Percentiles rank a stretch among this genome's conserved stretches.
Evolutionary conservation across 92 coral and sea anemone species (phyloP).

Genomic region (Hydrozoanthus gracilis): DNA sequence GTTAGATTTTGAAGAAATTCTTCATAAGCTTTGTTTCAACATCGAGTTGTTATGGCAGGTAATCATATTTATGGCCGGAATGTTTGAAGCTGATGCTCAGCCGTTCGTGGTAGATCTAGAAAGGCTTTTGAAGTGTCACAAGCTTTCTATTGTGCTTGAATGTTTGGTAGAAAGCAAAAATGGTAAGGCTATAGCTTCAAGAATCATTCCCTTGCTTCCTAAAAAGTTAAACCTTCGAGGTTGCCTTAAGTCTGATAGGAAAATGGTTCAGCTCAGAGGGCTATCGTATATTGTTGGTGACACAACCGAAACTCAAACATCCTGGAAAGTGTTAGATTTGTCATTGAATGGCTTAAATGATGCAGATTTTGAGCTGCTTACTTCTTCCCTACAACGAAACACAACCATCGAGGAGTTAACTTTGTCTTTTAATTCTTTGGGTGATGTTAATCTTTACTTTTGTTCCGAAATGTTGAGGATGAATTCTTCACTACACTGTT

Average conservation of each 20-base stretch:
- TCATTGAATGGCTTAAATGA: neutral
- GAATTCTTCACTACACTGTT: neutral
- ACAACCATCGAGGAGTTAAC: constrained; percentile 8
- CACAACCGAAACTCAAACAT: neutral
- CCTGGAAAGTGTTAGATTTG: constrained; percentile 1
- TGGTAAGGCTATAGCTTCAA: neutral
- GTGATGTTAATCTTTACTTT: neutral
- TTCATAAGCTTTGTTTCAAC: neutral
- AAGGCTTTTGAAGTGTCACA: neutral
- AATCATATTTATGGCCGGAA: constrained; percentile 30
- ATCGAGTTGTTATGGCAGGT: constrained; percentile 20
- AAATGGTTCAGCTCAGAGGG: constrained; percentile 8
- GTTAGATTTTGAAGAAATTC: neutral
- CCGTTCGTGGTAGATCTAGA: neutral
- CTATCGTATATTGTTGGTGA: neutral
- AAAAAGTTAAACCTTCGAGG: constrained; percentile 10
- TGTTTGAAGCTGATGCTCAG: constrained; percentile 24
- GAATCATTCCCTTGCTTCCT: neutral
- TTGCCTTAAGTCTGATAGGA: constrained; percentile 17
- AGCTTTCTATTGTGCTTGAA: constrained; percentile 19
- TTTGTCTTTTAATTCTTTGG: neutral
- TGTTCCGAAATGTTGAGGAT: neutral
- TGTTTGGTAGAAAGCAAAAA: constrained; percentile 15
- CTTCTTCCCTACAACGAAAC: constrained; percentile 16
- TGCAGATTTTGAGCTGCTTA: neutral